Evolutionary conservation across 2,797 vertebrate species (phyloP).

Genomic region (Syngnathus acus): DNA sequence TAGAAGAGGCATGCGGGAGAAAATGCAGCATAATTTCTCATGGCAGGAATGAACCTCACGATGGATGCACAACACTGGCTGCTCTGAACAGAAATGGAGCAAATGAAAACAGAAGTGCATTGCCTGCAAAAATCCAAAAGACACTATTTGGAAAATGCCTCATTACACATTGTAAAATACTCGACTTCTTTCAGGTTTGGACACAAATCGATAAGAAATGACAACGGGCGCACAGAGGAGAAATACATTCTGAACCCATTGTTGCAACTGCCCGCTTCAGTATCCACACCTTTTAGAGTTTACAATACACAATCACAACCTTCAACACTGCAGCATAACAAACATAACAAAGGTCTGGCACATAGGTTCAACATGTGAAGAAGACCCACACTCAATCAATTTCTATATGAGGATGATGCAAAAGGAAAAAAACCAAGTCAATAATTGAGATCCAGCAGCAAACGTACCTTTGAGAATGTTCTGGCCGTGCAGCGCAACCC

Average conservation of each 20-base stretch:
- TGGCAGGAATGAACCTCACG: conserved; percentile 39
- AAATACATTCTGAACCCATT: neutral
- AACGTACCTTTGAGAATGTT: conserved; percentile 91
- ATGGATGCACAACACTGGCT: conserved; percentile 30
- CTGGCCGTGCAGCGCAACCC: conserved; percentile 81
- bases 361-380: neutral
- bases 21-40: conserved; percentile 38
- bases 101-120: conserved; percentile 57
- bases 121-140: conserved; percentile 44
- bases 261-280: neutral
- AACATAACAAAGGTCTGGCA: neutral
- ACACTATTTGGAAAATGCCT: conserved; percentile 29
- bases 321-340: no score
- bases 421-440: conserved; percentile 29
- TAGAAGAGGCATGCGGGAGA: conserved; percentile 20
- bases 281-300: conserved; percentile 5
- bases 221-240: conserved; percentile 19
- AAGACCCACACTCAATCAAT: conserved; percentile 21
- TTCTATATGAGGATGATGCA: conserved; percentile 14
- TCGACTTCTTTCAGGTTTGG: conserved; percentile 30
- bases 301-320: conserved; percentile 9
- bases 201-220: conserved; percentile 22
- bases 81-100: conserved; percentile 48
- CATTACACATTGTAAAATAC: conserved; percentile 18
- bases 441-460: conserved; percentile 36